Evolutionary conservation across 2,797 vertebrate genomes (phyloP), one percentile per base, ranked within the genome.

Genomic region (Mormyrops boulengeri): DNA sequence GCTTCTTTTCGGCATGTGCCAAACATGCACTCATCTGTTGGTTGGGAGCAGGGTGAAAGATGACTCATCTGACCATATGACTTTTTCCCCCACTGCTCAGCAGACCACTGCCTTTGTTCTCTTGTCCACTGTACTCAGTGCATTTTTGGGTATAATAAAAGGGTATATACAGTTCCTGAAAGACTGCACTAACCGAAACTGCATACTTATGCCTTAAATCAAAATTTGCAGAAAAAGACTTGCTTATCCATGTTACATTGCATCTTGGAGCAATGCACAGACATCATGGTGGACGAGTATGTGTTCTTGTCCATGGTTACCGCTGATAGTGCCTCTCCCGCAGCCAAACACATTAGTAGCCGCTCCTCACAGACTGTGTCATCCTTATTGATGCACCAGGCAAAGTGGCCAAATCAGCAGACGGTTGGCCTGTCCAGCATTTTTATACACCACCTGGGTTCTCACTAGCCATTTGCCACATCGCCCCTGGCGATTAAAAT

Each of bases 11-110:
- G 77, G 77, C 77, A 82, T 82, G 77, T 47, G 77, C 77, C 77
- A 82, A 82, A 82, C 73, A 44, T 44, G 73, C 7, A 80, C 17
- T 82, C 77, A 82, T 82, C 77, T 82, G 77, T 4, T n/a, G 77
- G 77, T 47, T 82, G 41, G 19, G 77, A n/a, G 19, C 38, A 82
- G 77, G 77, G 41, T 22, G 38, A 47, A 82, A 47, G 77, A 82
- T 82, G 77, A 82, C 41, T 82, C 77, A 82, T 82, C 77, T 47
- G 19, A 82, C 77, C 77, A 82, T 82, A 47, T 44, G 77, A 82
- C 38, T 80, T 44, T 19, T 80, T 41, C 38, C 41, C 8, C 41
- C 77, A 47, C 17, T 82, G 77, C 8, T 82, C 77, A 82, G 41
- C 84, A 50, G 50, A 50, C 44, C 84, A 50, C 22, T 50, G 47